Evolutionary conservation across 2,888 invertebrate genomes (phyloP).

Genomic region (Volucella zonaria): DNA sequence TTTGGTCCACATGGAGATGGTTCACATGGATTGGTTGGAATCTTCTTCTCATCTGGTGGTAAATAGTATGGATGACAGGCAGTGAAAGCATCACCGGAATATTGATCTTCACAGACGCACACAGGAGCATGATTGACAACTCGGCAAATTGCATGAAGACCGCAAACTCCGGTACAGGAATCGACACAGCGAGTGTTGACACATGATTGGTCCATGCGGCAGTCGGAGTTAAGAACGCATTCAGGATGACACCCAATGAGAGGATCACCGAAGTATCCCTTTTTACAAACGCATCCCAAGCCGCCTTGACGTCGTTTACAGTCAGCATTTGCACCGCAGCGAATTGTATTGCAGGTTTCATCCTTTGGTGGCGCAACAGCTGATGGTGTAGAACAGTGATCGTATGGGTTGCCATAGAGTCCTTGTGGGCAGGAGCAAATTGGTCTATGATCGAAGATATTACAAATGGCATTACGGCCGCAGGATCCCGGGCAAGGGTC

Average conservation of each 20-base stretch:
- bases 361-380: constrained; percentile 79
- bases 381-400: constrained; percentile 86
- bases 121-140: constrained; percentile 90
- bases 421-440: constrained; percentile 88
- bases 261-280: constrained; percentile 91
- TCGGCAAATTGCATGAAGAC: constrained; percentile 88
- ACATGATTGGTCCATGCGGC: constrained; percentile 88
- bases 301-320: constrained; percentile 87
- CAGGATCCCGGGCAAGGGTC: constrained; percentile 92
- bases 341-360: constrained; percentile 86
- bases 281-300: constrained; percentile 88
- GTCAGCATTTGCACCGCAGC: constrained; percentile 89
- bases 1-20: constrained; percentile 92
- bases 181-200: constrained; percentile 90
- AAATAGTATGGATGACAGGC: constrained; percentile 85
- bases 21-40: constrained; percentile 87
- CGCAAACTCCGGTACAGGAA: constrained; percentile 90
- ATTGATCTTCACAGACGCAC: constrained; percentile 89
- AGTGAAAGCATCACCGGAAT: constrained; percentile 89
- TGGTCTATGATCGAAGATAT: constrained; percentile 88
- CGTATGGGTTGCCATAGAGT: constrained; percentile 90
- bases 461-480: constrained; percentile 88
- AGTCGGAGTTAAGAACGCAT: constrained; percentile 92
- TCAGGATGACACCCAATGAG: constrained; percentile 90
- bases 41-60: constrained; percentile 80